These are phyloP conservation scores for Ceratoteleas bidentatus DNA, from an alignment of 1,140 invertebrate genomes.

Conservation along the genomic window DNA sequence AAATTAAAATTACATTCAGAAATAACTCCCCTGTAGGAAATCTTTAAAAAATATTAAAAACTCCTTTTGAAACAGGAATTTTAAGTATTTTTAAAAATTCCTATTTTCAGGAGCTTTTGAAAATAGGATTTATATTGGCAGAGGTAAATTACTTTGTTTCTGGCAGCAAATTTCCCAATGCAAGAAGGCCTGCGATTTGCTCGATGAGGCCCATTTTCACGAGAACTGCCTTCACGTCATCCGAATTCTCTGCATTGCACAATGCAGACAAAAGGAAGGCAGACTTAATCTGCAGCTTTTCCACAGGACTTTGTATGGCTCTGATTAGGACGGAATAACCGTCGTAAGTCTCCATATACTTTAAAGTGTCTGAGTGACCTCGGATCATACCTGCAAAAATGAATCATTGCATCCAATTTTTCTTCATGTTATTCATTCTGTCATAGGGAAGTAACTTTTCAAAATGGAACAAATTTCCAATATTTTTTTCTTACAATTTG, in stretches of 20 bases:
- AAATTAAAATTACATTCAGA: conserved; percentile 20
- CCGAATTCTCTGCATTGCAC: conserved; percentile 82
- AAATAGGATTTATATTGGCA: too few species aligned
- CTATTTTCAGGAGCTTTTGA: too few species aligned
- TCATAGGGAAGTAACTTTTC: too few species aligned
- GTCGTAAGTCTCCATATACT: conserved; percentile 83
- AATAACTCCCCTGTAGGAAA: background rate
- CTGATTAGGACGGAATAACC: conserved; percentile 85
- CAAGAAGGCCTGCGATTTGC: conserved; percentile 81
- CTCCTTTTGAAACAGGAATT: too few species aligned
- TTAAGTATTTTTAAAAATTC: too few species aligned
- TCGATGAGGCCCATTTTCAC: conserved; percentile 84
- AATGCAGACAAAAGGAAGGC: conserved; percentile 86
- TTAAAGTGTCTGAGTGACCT: conserved; percentile 82
- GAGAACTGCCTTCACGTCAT: conserved; percentile 81
- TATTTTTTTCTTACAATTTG: too few species aligned
- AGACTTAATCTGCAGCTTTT: conserved; percentile 86
- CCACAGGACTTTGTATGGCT: conserved; percentile 83
- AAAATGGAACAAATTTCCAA: too few species aligned
- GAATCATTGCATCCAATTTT: too few species aligned
- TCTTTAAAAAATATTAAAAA: background rate
- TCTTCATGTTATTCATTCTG: too few species aligned
- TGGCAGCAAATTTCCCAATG: conserved; percentile 74
- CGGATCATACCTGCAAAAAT: conserved; percentile 83
- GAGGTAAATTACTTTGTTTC: conserved; percentile 73